Percentiles rank a stretch among this genome's conserved stretches.
Evolutionary conservation across 1,140 invertebrate genomes (phyloP).

Genomic region (Euura lappo): DNA sequence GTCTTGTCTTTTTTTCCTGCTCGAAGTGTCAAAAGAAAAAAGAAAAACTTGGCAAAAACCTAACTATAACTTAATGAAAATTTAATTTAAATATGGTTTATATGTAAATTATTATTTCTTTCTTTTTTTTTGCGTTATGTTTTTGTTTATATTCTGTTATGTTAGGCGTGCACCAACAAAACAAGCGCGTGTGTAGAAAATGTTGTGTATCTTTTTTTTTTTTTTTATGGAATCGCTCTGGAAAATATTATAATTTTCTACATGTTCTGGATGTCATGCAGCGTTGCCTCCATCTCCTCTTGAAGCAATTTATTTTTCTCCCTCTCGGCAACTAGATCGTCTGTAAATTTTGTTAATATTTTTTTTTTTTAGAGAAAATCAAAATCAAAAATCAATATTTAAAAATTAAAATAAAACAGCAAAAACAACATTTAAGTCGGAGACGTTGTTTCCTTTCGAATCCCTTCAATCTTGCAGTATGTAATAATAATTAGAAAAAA

Average conservation of each 20-base stretch:
- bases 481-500: conserved; percentile 21
- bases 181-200: not conserved
- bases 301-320: conserved; percentile 96
- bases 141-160: not conserved
- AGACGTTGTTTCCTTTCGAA: too few species aligned
- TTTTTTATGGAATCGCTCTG: conserved; percentile 27
- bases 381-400: conserved; percentile 19
- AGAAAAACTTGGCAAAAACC: too few species aligned
- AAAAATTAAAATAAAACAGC: conserved; percentile 32
- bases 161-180: not conserved
- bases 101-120: too few species aligned
- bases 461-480: too few species aligned
- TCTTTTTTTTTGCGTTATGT: too few species aligned
- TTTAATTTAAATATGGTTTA: too few species aligned
- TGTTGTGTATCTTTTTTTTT: conserved; percentile 19
- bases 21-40: too few species aligned
- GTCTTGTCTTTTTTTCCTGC: too few species aligned
- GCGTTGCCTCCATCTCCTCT: conserved; percentile 98
- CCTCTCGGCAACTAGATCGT: conserved; percentile 93
- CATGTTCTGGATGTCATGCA: conserved; percentile 99
- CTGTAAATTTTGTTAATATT: conserved; percentile 68
- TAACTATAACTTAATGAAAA: too few species aligned
- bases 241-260: conserved; percentile 66
- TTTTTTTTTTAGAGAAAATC: conserved; percentile 37
- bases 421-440: conserved; percentile 20